phyloP scores from a whole-genome alignment of 2,888 invertebrate genomes.

The Melipona beecheii region DNA sequence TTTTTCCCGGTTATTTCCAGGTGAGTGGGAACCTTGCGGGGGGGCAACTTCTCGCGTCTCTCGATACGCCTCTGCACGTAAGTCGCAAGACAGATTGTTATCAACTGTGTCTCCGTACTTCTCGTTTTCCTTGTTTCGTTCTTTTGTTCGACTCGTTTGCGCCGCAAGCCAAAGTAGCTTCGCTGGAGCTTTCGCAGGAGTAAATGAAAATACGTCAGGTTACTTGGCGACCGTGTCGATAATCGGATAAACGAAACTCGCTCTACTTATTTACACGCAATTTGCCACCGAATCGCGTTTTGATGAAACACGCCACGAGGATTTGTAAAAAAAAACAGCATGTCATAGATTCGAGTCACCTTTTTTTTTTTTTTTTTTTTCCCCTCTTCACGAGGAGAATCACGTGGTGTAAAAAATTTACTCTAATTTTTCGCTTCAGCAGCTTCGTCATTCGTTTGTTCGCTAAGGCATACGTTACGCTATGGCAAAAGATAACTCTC shows the following conservation, averaged over 20 bases:
- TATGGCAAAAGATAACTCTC: conserved; percentile 41
- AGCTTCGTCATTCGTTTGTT: conserved; percentile 65
- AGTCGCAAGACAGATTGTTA: conserved; percentile 77
- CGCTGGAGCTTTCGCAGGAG: conserved; percentile 38
- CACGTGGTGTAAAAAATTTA: conserved; percentile 10
- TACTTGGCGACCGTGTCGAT: not conserved
- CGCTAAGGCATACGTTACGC: conserved; percentile 61
- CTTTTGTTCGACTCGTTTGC: conserved; percentile 28
- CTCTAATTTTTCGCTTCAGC: conserved; percentile 58
- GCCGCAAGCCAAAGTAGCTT: conserved; percentile 31
- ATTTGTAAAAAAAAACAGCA: not conserved
- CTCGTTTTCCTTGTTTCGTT: conserved; percentile 31
- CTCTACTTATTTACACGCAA: not conserved
- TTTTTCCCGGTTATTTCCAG: conserved; percentile 82
- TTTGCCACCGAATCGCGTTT: not conserved
- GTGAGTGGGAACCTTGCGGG: conserved; percentile 83
- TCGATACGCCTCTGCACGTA: conserved; percentile 81
- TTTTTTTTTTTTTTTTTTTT: not conserved
- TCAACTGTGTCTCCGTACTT: conserved; percentile 60
- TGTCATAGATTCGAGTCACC: conserved; percentile 8
- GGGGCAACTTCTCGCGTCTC: conserved; percentile 81
- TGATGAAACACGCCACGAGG: not conserved
- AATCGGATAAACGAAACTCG: not conserved
- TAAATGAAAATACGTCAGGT: conserved; percentile 4
- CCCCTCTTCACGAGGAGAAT: not conserved